Evolutionary conservation across 2,888 invertebrate species (phyloP), one percentile per base, ranked within the genome.

Genomic region (Odontocolon sp.): DNA sequence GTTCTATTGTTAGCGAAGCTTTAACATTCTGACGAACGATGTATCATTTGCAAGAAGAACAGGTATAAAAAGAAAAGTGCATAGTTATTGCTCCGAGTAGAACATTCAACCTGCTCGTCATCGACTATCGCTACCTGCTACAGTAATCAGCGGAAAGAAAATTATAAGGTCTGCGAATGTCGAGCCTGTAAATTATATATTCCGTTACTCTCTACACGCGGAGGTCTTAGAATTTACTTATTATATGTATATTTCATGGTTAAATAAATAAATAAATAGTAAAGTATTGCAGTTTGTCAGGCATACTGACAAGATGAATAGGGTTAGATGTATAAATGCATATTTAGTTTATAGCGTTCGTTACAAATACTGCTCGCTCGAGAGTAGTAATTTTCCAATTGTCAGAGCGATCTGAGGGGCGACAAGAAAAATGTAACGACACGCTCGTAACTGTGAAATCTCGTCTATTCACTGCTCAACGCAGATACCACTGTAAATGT

Each of bases 301-400:
- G 5, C 4, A n/a, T 33, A 33, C n/a, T 33, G 6, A 33, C 33
- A 4, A n/a, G 21, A 36, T 33, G 8, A 36, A 1, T 5, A 47
- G n/a, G 28, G 14, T 4, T 18, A 33, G 9, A 18, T 47, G 23
- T 3, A 40, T 36, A 54, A 6, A 40, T 52, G 26, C 16, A 38
- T 52, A 40, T 66, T 26, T 11, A 40, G 21, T 8, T 42, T n/a
- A n/a, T n/a, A 3, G 21, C 16, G 42, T 54, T 31, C 54, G 18
- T 54, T 67, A 31, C 11, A 2, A 18, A 11, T 11, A 18, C 31
- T 8, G 42, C 66, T 40, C 66, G 31, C 23, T 67, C 31, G 21
- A 38, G 23, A n/a, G 38, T 28, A 56, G 56, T 47, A 57, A 56
- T 64, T 71, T 64, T 57, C 36, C 64, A 57, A 56, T 64, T 64